Percentiles rank a stretch among this genome's conserved stretches.
Evolutionary conservation across 2,113 vertebrate genomes (phyloP).

Genomic region (Gobiocypris rarus): DNA sequence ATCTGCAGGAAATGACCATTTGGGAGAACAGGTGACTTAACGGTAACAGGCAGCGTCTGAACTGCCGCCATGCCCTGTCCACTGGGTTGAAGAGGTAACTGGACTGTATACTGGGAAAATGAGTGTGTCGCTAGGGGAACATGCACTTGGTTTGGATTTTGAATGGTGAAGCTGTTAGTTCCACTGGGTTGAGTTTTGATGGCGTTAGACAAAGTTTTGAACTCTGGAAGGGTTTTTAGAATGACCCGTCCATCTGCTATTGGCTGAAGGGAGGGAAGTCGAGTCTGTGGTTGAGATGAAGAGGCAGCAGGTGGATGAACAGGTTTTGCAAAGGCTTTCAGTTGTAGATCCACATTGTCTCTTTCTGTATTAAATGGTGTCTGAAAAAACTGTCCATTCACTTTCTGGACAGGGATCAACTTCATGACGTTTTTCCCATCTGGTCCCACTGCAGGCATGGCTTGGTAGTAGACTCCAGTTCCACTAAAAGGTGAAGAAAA

Average conservation of each 20-base stretch:
- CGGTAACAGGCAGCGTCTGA: conserved; percentile 66
- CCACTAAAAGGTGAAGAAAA: conserved; percentile 69
- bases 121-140: conserved; percentile 61
- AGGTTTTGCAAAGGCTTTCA: conserved; percentile 61
- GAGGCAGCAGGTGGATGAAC: conserved; percentile 66
- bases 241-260: conserved; percentile 71
- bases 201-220: conserved; percentile 56
- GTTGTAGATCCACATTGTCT: conserved; percentile 46
- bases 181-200: conserved; percentile 62
- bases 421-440: conserved; percentile 90
- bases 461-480: conserved; percentile 85
- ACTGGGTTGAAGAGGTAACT: conserved; percentile 61
- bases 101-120: conserved; percentile 58
- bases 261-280: conserved; percentile 69
- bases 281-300: conserved; percentile 64
- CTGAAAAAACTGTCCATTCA: conserved; percentile 76
- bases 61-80: conserved; percentile 62
- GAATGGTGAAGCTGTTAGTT: conserved; percentile 51
- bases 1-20: conserved; percentile 84
- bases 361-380: conserved; percentile 63
- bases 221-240: conserved; percentile 69
- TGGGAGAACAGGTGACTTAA: conserved; percentile 72
- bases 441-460: conserved; percentile 82
- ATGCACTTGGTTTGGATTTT: conserved; percentile 60
- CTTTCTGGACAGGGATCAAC: conserved; percentile 84